Percentiles rank a stretch among this genome's conserved stretches.
phyloP scores from a whole-genome alignment of 2,113 vertebrate genomes.

The Electrona antarctica region DNA sequence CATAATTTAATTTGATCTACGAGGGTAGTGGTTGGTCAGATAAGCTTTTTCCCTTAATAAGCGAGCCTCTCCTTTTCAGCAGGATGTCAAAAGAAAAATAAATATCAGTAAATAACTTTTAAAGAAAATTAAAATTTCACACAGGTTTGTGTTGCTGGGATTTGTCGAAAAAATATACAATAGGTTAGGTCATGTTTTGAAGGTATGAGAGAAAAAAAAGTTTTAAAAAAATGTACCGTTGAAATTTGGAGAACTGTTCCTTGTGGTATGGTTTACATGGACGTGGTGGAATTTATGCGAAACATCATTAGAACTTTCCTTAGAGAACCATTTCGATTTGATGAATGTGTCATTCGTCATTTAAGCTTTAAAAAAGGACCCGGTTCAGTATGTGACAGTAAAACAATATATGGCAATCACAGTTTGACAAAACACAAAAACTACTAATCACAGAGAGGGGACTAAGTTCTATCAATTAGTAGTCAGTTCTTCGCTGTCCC shows the following conservation, averaged over 20 bases:
- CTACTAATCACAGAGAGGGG: conserved; percentile 64
- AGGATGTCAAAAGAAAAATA: conserved; percentile 72
- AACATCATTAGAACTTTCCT: conserved; percentile 5
- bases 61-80: conserved; percentile 63
- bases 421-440: conserved; percentile 71
- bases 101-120: conserved; percentile 67
- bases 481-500: conserved; percentile 58
- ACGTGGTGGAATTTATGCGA: conserved; percentile 12
- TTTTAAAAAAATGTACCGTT: conserved; percentile 62
- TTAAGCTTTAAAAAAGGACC: conserved; percentile 17
- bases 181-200: conserved; percentile 64
- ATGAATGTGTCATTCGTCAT: conserved; percentile 7
- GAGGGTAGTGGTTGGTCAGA: conserved; percentile 37
- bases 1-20: conserved; percentile 20
- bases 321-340: conserved; percentile 21
- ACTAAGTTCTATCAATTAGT: conserved; percentile 65
- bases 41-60: background rate
- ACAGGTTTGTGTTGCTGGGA: conserved; percentile 54
- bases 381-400: conserved; percentile 48
- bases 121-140: conserved; percentile 28
- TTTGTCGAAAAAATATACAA: conserved; percentile 47
- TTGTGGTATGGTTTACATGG: background rate
- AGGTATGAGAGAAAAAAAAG: background rate
- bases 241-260: conserved; percentile 8
- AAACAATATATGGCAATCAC: conserved; percentile 61